Evolutionary conservation across 2,797 vertebrate genomes (phyloP), one percentile per base, ranked within the genome.

Genomic region (Pantherophis alleghaniensis): DNA sequence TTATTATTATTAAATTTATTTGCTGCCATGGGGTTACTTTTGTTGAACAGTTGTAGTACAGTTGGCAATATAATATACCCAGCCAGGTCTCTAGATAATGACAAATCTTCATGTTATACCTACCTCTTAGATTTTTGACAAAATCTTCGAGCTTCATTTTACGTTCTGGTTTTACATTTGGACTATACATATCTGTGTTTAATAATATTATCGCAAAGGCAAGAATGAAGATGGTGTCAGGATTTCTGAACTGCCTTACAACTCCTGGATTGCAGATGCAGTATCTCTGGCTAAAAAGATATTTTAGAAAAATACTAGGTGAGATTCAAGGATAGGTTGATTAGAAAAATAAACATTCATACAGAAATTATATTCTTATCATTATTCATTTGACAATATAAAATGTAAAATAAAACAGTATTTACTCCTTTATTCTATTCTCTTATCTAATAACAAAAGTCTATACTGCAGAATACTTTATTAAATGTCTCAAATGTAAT

Each of bases 141-240:
- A 99, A 99, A 97, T 99, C 99, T 95, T 99, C 99, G 42, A 99
- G 98, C 96, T 99, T 99, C 99, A 99, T 99, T 97, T 99, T 99
- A 92, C 99, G 98, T 97, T 99, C 99, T 0, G 98, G 99, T 96
- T 99, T 99, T 94, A 99, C 99, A 0, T 99, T 99, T 94, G 99
- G 99, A 96, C 99, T 99, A 98, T 99, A 99, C 99, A 99, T 99
- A 97, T 99, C 99, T 0, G 99, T 99, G 97, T 99, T 99, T 96
- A 99, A 98, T 92, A 99, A 98, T 97, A 99, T 99, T 97, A 99
- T 98, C 94, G 99, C 99, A 13, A 99, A 99, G 86, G 99, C 99
- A 95, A 99, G 98, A 97, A 99, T 99, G 98, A 99, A 99, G 97
- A 99, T 99, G 96, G 99, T 99, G 97, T 99, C 99, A 0, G 99